Percentiles rank a stretch among this genome's conserved stretches.
Conservation (phyloP, 2,113 vertebrate genomes). For the Bombycilla garrulus region DNA sequence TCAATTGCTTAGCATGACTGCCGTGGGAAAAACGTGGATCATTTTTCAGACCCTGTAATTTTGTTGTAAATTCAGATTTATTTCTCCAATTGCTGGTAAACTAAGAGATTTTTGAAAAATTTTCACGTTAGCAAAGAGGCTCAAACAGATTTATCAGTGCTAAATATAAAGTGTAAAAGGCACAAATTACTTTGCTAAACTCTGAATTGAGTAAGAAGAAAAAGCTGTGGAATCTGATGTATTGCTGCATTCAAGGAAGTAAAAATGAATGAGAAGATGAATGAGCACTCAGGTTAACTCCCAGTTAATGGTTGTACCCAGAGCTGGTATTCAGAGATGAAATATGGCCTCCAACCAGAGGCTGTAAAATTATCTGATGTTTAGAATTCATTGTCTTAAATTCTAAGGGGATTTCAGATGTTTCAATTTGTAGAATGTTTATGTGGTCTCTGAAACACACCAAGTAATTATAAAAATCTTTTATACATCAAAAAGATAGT, state of each 20-base stretch:
- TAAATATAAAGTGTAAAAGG: background rate
- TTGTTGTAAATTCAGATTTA: background rate
- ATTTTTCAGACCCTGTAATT: background rate
- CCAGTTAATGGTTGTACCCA: background rate
- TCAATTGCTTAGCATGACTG: background rate
- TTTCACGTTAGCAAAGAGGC: background rate
- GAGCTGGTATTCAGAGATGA: background rate
- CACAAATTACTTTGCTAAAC: background rate
- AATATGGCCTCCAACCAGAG: background rate
- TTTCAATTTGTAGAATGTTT: background rate
- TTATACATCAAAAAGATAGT: accelerated
- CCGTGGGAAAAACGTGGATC: accelerated
- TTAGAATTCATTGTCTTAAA: background rate
- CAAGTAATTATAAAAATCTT: background rate
- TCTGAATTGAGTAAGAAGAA: background rate
- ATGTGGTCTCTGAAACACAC: background rate
- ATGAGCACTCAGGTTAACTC: background rate
- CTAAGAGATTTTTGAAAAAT: background rate
- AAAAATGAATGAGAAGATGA: background rate
- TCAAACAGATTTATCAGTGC: background rate
- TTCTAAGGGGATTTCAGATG: background rate
- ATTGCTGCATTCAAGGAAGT: background rate
- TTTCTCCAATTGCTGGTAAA: background rate
- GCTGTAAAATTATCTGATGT: background rate
- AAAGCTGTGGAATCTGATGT: background rate